Percentiles rank a stretch among this genome's conserved stretches.
phyloP scores from a whole-genome alignment of 92 coral and sea anemone genomes.

The Actinernus sp. region DNA sequence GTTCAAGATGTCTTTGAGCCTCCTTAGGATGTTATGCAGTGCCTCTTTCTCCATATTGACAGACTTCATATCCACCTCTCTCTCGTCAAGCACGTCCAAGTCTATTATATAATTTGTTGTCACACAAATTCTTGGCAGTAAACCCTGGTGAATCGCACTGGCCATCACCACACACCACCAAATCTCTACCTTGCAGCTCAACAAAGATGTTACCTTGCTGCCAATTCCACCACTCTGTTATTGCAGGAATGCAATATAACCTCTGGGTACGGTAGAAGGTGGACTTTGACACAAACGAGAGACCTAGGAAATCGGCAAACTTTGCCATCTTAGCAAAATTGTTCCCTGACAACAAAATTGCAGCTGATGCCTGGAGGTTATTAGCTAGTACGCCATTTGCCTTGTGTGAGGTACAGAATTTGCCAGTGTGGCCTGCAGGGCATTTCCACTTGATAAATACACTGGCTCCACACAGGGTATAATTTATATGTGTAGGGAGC shows the following conservation, averaged over 20 bases:
- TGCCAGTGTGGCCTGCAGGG: slow-evolving; percentile 32
- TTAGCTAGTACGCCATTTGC: slow-evolving; percentile 38
- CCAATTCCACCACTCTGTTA: slow-evolving; percentile 70
- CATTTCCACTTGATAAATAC: slow-evolving; percentile 21
- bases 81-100: slow-evolving; percentile 41
- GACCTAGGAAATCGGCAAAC: slow-evolving; percentile 40
- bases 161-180: slow-evolving; percentile 67
- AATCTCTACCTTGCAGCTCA: slow-evolving; percentile 26
- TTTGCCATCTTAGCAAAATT: slow-evolving; percentile 30
- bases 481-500: not conserved
- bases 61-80: slow-evolving; percentile 15
- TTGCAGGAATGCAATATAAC: slow-evolving; percentile 50
- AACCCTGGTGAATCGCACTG: slow-evolving; percentile 66
- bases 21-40: not conserved
- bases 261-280: slow-evolving; percentile 48
- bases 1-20: not conserved
- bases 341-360: slow-evolving; percentile 49
- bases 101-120: slow-evolving; percentile 21
- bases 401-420: slow-evolving; percentile 54
- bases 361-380: slow-evolving; percentile 55
- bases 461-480: slow-evolving; percentile 19
- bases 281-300: slow-evolving; percentile 32
- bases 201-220: slow-evolving; percentile 14
- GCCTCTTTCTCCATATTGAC: slow-evolving; percentile 23
- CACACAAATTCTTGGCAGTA: slow-evolving; percentile 58